These are phyloP conservation scores for Aphelocoma coerulescens DNA, from an alignment of 2,113 vertebrate species.

Conservation along the genomic window DNA sequence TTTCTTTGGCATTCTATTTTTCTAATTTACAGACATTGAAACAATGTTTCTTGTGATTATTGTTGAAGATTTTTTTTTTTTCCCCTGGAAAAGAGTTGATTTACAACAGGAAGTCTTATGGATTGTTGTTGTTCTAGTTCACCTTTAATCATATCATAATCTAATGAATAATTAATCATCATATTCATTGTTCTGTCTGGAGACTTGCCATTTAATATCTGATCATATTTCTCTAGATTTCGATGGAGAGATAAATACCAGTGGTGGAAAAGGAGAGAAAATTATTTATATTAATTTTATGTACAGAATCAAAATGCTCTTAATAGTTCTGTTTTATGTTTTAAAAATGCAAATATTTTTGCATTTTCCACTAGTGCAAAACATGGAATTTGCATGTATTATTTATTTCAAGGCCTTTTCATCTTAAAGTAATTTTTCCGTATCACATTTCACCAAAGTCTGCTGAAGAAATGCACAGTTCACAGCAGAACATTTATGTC, in stretches of 20 bases:
- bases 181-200: not conserved
- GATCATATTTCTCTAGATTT: not conserved
- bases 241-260: not conserved
- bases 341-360: not conserved
- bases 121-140: not conserved
- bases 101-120: not conserved
- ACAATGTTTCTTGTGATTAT: not conserved
- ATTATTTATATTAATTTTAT: not conserved
- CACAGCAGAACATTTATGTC: not conserved
- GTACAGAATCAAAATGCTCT: not conserved
- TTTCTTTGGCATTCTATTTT: not conserved
- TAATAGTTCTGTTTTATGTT: not conserved
- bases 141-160: not conserved
- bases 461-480: not conserved
- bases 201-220: not conserved
- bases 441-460: not conserved
- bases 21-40: not conserved
- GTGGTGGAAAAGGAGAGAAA: not conserved
- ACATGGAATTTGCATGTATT: not conserved
- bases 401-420: constrained; percentile 6
- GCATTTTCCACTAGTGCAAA: not conserved
- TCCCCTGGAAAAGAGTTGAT: not conserved
- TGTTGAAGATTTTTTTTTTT: not conserved
- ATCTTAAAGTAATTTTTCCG: not conserved
- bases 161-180: constrained; percentile 13